Evolutionary conservation across 2,888 invertebrate species (phyloP).

Genomic region (Dorcus parallelipipedus): DNA sequence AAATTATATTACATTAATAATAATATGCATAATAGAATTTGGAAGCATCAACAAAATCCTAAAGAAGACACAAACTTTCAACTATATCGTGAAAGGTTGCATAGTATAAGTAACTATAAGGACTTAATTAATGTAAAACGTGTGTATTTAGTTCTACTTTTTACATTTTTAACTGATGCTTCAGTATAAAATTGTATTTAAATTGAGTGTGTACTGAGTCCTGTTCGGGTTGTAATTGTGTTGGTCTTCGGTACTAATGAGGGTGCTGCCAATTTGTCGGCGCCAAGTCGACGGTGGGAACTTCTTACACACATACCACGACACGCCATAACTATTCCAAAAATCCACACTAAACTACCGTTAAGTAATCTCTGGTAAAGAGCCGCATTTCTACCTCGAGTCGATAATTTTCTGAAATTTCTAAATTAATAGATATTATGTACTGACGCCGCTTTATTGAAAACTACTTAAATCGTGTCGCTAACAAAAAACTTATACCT

Average conservation of each 20-base stretch:
- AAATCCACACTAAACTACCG: constrained; percentile 1
- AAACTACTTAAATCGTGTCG: background rate
- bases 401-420: background rate
- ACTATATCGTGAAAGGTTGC: too few species aligned
- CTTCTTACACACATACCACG: constrained; percentile 19
- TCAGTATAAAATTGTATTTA: too few species aligned
- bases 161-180: too few species aligned
- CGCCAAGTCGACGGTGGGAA: constrained; percentile 40
- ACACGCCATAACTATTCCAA: constrained; percentile 1
- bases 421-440: constrained; percentile 2
- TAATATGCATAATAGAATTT: too few species aligned
- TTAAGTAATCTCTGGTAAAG: background rate
- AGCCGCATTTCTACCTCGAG: background rate
- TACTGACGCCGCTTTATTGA: background rate
- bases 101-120: too few species aligned
- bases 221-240: constrained; percentile 6
- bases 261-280: constrained; percentile 40
- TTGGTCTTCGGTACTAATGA: constrained; percentile 25
- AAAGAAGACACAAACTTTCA: too few species aligned
- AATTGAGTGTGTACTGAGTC: background rate
- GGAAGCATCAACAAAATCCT: too few species aligned
- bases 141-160: too few species aligned
- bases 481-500: background rate
- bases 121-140: too few species aligned
- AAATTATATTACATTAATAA: too few species aligned